Evolutionary conservation across 2,888 invertebrate species (phyloP).

Genomic region (Aplocera efformata): DNA sequence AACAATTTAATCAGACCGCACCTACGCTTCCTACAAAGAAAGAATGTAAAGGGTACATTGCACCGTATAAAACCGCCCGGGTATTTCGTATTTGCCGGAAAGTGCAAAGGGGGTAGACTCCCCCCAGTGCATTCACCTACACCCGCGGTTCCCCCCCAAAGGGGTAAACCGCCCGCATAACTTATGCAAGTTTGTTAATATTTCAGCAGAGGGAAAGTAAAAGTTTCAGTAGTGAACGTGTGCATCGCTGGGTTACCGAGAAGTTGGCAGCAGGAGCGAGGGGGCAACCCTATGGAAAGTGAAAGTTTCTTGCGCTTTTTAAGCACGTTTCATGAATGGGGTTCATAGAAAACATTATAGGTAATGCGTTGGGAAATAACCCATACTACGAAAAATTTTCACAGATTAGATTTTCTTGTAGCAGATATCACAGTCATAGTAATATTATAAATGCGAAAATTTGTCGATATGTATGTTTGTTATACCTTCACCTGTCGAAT

Average conservation of each 20-base stretch:
- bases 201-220: conserved; percentile 72
- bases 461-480: too few relatives aligned
- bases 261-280: too few relatives aligned
- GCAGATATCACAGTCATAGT: too few relatives aligned
- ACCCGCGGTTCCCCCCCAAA: conserved; percentile 21
- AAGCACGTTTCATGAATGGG: too few relatives aligned
- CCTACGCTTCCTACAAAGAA: conserved; percentile 37
- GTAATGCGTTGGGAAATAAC: too few relatives aligned
- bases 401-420: too few relatives aligned
- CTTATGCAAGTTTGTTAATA: conserved; percentile 76
- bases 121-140: conserved; percentile 56
- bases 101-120: conserved; percentile 33
- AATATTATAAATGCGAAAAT: too few relatives aligned
- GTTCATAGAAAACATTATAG: too few relatives aligned
- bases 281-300: conserved; percentile 14
- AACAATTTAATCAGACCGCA: conserved; percentile 26
- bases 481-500: too few relatives aligned
- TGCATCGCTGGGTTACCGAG: conserved; percentile 1
- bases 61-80: conserved; percentile 36
- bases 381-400: too few relatives aligned
- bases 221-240: conserved; percentile 40
- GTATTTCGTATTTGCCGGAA: conserved; percentile 40
- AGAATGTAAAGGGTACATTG: conserved; percentile 42
- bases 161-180: conserved; percentile 40
- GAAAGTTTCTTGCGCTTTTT: conserved; percentile 8